These are phyloP conservation scores for Hapalemur alaotrensis DNA, from an alignment of 2,797 vertebrate genomes.

Conservation along the genomic window DNA sequence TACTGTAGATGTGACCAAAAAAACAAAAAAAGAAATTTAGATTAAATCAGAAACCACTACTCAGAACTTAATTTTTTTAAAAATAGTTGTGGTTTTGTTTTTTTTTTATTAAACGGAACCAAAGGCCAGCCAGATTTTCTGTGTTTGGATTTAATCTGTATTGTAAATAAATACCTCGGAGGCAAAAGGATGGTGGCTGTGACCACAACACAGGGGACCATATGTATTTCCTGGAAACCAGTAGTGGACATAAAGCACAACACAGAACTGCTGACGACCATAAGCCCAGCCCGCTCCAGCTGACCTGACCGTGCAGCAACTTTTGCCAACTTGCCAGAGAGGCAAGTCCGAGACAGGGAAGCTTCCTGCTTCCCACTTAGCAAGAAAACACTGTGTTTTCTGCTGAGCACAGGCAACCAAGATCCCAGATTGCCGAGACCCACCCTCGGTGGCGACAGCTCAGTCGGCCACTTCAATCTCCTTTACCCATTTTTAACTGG, in stretches of 20 bases:
- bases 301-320: neutral
- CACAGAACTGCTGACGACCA: constrained; percentile 8
- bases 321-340: neutral
- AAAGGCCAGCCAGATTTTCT: neutral
- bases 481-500: neutral
- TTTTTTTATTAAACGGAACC: neutral
- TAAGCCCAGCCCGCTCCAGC: neutral
- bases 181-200: neutral
- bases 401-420: neutral
- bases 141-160: neutral
- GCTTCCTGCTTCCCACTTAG: neutral
- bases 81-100: neutral
- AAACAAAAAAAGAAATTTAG: neutral
- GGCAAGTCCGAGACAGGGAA: neutral
- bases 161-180: neutral
- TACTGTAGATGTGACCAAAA: too few species aligned
- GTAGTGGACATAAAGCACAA: neutral
- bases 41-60: neutral
- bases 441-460: neutral
- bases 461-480: neutral
- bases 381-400: neutral
- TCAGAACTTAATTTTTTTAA: neutral
- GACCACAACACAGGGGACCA: neutral
- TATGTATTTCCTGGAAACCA: neutral
- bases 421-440: neutral